Conservation (phyloP, 2,888 invertebrate genomes). For the Drosophila algonquin region DNA sequence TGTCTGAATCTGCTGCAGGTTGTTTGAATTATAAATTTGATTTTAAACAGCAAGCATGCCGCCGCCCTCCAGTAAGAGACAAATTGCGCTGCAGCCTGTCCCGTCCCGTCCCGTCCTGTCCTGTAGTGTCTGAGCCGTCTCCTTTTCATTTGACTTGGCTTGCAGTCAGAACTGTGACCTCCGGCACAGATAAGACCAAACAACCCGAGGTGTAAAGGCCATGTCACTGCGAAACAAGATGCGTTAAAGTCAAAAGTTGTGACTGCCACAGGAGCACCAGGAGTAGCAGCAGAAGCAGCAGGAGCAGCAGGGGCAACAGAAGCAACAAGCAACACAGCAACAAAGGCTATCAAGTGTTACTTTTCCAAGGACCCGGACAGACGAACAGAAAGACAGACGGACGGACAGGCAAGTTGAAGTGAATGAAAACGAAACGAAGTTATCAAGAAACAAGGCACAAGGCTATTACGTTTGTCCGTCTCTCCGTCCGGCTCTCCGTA, state of each 20-base stretch:
- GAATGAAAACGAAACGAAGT: slow-evolving; percentile 73
- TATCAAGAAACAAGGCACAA: slow-evolving; percentile 63
- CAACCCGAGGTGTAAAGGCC: slow-evolving; percentile 51
- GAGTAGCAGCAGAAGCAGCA: background rate
- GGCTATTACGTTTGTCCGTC: slow-evolving; percentile 53
- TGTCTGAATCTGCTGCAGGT: slow-evolving; percentile 17
- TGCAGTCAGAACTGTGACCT: slow-evolving; percentile 20
- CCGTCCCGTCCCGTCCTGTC: background rate
- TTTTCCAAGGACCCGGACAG: slow-evolving; percentile 38
- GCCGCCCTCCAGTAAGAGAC: slow-evolving; percentile 18
- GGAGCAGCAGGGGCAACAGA: slow-evolving; percentile 3
- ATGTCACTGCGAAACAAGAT: slow-evolving; percentile 63
- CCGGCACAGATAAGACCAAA: slow-evolving; percentile 21
- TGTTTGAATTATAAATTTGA: slow-evolving; percentile 39
- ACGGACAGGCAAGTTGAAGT: slow-evolving; percentile 57
- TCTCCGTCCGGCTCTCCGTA: slow-evolving; percentile 23
- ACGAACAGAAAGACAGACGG: slow-evolving; percentile 4
- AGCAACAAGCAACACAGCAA: slow-evolving; percentile 11
- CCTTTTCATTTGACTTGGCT: slow-evolving; percentile 21
- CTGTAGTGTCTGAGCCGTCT: slow-evolving; percentile 28
- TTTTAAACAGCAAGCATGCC: slow-evolving; percentile 25
- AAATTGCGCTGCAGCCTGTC: slow-evolving; percentile 25
- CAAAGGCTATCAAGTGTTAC: slow-evolving; percentile 53
- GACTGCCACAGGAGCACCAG: slow-evolving; percentile 28
- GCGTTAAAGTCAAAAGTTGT: slow-evolving; percentile 70